Evolutionary conservation across 2,113 vertebrate genomes (phyloP).

Genomic region (Triplophysa dalaica): DNA sequence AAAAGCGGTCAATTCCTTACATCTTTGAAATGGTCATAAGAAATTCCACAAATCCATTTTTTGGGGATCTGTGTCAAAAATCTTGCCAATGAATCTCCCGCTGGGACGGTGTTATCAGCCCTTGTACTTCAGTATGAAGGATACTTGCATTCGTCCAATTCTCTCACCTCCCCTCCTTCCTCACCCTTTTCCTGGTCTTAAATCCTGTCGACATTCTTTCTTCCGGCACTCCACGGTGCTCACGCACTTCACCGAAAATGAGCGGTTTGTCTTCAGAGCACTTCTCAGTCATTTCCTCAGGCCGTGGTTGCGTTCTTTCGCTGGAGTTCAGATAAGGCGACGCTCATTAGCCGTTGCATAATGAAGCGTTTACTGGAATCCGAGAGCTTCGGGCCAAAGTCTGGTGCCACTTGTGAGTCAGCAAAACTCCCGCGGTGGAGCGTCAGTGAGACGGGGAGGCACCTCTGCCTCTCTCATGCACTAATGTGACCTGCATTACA

Average conservation of each 20-base stretch:
- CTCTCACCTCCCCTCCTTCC: conserved; percentile 6
- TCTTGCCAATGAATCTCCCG: conserved; percentile 39
- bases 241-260: conserved; percentile 27
- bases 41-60: no score
- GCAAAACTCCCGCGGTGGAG: conserved; percentile 69
- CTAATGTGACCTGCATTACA: conserved; percentile 71
- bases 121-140: conserved; percentile 67
- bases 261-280: not conserved
- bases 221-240: not conserved
- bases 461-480: not conserved
- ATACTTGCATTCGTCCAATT: conserved; percentile 67
- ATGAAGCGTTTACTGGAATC: conserved; percentile 78
- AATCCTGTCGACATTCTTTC: conserved; percentile 29
- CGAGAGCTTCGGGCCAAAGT: conserved; percentile 73
- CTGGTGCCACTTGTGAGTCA: conserved; percentile 77
- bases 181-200: conserved; percentile 10
- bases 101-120: conserved; percentile 56
- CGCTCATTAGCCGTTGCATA: conserved; percentile 76
- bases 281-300: not conserved
- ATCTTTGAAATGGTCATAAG: not conserved
- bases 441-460: conserved; percentile 64
- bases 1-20: not conserved
- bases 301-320: conserved; percentile 20
- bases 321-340: conserved; percentile 70
- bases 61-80: conserved; percentile 24